Conservation (phyloP, 2,113 vertebrate genomes). For the Thymallus thymallus region DNA sequence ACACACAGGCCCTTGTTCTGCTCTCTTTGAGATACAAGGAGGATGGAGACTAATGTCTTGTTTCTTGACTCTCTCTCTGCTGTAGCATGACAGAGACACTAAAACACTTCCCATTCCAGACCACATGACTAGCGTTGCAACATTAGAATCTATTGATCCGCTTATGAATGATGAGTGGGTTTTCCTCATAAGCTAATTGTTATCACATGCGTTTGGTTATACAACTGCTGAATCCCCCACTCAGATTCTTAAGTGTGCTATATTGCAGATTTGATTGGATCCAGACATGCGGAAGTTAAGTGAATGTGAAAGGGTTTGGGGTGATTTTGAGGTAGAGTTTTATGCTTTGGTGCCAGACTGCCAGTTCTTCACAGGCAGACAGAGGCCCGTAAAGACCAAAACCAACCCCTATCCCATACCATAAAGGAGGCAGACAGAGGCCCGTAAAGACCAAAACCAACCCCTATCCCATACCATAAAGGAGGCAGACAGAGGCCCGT, state of each 20-base stretch:
- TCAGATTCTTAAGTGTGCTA: not conserved
- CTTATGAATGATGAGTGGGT: constrained; percentile 17
- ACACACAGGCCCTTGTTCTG: constrained; percentile 24
- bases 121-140: constrained; percentile 50
- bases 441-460: too few species aligned
- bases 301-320: too few species aligned
- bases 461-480: too few species aligned
- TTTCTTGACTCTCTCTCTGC: constrained; percentile 4
- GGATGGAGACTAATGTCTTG: not conserved
- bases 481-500: too few species aligned
- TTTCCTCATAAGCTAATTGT: not conserved
- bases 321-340: too few species aligned
- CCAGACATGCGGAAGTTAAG: not conserved
- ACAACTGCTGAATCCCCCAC: not conserved
- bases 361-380: too few species aligned
- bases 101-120: constrained; percentile 48
- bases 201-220: not conserved
- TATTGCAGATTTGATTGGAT: not conserved
- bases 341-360: too few species aligned
- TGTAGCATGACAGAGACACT: constrained; percentile 1
- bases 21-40: constrained; percentile 17
- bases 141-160: constrained; percentile 10
- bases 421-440: too few species aligned
- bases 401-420: too few species aligned
- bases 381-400: too few species aligned